Evolutionary conservation across 2,797 vertebrate species (phyloP).

Genomic region (Micropoecilia bifurca): DNA sequence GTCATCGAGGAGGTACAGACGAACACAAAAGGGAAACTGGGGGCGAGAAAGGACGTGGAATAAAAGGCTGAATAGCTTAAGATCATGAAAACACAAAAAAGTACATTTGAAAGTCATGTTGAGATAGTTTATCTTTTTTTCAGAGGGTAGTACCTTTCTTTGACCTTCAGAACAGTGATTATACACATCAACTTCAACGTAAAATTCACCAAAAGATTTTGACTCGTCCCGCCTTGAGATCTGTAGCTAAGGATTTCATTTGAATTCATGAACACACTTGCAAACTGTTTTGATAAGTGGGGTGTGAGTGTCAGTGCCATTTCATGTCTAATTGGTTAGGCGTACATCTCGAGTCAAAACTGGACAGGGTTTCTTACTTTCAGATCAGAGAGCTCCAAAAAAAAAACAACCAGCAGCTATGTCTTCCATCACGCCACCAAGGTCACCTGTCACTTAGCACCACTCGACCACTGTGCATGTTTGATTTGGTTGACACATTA

Average conservation of each 20-base stretch:
- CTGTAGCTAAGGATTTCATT: slow-evolving; percentile 64
- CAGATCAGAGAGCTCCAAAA: slow-evolving; percentile 76
- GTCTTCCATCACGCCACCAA: slow-evolving; percentile 79
- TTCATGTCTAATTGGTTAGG: slow-evolving; percentile 77
- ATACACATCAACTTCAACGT: slow-evolving; percentile 49
- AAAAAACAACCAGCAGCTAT: slow-evolving; percentile 48
- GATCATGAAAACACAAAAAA: slow-evolving; percentile 53
- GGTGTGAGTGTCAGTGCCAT: slow-evolving; percentile 72
- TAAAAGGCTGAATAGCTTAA: slow-evolving; percentile 45
- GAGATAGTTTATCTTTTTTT: slow-evolving; percentile 12
- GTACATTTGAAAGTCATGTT: slow-evolving; percentile 16
- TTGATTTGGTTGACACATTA: slow-evolving; percentile 82
- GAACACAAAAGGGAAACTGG: slow-evolving; percentile 40
- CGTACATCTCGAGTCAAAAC: slow-evolving; percentile 66
- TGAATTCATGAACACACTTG: slow-evolving; percentile 77
- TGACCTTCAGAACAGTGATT: slow-evolving; percentile 56
- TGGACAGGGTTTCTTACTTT: slow-evolving; percentile 73
- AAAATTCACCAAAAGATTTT: slow-evolving; percentile 45
- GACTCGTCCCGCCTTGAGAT: slow-evolving; percentile 42
- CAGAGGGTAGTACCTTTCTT: slow-evolving; percentile 31
- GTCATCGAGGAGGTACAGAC: slow-evolving; percentile 50
- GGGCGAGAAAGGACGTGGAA: slow-evolving; percentile 43
- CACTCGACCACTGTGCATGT: slow-evolving; percentile 76
- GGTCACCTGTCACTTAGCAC: slow-evolving; percentile 81
- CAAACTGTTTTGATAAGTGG: slow-evolving; percentile 74